Base-by-base conservation (phyloP, 2,888 invertebrate genomes). In the Camponotus fellah region DNA sequence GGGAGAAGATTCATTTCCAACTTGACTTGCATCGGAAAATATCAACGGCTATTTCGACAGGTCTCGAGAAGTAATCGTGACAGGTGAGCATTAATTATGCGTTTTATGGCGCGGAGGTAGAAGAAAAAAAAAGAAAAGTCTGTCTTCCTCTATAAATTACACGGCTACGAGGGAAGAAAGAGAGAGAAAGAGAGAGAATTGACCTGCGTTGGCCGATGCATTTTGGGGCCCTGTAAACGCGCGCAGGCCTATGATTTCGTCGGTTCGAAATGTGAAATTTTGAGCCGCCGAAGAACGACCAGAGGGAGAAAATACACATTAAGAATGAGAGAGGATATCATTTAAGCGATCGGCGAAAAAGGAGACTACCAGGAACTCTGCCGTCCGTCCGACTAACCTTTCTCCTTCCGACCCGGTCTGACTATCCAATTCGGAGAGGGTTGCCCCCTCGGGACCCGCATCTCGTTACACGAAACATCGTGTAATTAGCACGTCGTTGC, bases 401-500 rank as follows among this genome's bases (percentile, higher is more conserved):
- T 82, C 89, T 85, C 74, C 87, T 89, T 87, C 86, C 87, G 85
- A 84, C 83, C 83, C 86, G 85, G 77, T 74, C 85, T 83, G 87
- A 34, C 87, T 89, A 89, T 89, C 92, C 88, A 88, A 90, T 90
- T 88, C 89, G 88, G 85, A 90, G 87, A 90, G 90, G 87, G 86
- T 89, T 88, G 87, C 88, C 89, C 90, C 85, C 87, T 88, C 83
- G 84, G 90, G 91, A 92, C 93, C 94, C 93, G 93, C 92, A 94
- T 94, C 93, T 93, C 92, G 93, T 94, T 94, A 93, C 93, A 92
- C 92, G 89, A 91, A 93, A 89, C 90, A 92, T 93, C 93, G 92
- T 93, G 93, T 94, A 94, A 94, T 94, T 94, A 93, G 93, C 94
- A 94, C 93, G 92, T 93, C 92, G 92, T 93, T 92, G 92, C 91